Evolutionary conservation across 2,113 vertebrate species (phyloP).

Genomic region (Hydropotes inermis): DNA sequence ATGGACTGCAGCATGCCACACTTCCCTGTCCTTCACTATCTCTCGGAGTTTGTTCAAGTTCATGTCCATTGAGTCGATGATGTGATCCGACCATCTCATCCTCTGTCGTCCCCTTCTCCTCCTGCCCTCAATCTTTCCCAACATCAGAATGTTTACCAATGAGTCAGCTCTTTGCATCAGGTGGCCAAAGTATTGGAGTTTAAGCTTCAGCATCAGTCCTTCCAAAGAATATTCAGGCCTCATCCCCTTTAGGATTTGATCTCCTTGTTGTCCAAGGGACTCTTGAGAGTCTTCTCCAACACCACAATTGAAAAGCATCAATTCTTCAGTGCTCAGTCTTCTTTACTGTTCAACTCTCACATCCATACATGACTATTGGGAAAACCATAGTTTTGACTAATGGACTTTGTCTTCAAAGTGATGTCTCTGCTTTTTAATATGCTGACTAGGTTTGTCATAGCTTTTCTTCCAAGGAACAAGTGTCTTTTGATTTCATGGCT

Average conservation of each 20-base stretch:
- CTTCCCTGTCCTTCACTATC: neutral
- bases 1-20: neutral
- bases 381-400: neutral
- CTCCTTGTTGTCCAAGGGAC: neutral
- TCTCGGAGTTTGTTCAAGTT: neutral
- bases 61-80: neutral
- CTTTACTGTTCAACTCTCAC: neutral
- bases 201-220: neutral
- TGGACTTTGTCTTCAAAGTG: neutral
- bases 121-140: neutral
- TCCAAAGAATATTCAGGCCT: neutral
- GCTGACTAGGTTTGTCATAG: neutral
- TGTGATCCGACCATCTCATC: neutral
- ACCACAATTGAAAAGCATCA: neutral
- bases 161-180: neutral
- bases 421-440: neutral
- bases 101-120: neutral
- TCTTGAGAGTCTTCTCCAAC: neutral
- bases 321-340: neutral
- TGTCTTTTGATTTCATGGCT: neutral
- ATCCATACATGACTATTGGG: neutral
- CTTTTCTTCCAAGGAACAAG: neutral
- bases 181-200: neutral
- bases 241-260: neutral
- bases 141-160: neutral